These are phyloP conservation scores for Meta bourneti DNA, from an alignment of 2,888 invertebrate species.

Conservation along the genomic window DNA sequence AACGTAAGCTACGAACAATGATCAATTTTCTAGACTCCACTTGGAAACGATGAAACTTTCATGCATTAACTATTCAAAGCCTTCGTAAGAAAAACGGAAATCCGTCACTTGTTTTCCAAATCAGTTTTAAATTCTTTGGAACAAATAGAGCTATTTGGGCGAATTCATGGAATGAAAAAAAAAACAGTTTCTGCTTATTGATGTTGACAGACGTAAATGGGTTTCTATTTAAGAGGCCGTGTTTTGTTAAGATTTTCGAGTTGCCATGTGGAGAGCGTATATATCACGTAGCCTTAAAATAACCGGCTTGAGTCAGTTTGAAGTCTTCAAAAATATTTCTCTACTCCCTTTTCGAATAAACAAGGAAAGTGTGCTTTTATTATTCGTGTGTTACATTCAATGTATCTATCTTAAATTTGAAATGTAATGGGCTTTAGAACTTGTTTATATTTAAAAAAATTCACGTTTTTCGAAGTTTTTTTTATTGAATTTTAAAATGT, in stretches of 20 bases:
- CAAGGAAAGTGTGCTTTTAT: no score
- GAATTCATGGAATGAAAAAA: constrained; percentile 15
- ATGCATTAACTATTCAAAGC: no score
- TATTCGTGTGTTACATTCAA: no score
- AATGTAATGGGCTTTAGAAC: no score
- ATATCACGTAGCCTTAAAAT: constrained; percentile 57
- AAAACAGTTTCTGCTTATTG: constrained; percentile 13
- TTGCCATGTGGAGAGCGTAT: constrained; percentile 53
- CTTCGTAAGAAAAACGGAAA: background rate
- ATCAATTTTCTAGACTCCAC: no score
- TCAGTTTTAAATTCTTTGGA: background rate
- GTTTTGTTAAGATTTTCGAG: constrained; percentile 56
- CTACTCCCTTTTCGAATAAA: background rate
- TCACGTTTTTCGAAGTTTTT: no score
- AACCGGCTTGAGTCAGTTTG: constrained; percentile 59
- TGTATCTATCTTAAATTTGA: no score
- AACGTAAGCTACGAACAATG: no score
- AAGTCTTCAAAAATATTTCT: constrained; percentile 21
- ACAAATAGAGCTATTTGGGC: background rate
- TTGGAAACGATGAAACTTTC: no score
- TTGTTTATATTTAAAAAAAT: no score
- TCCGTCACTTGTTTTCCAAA: background rate
- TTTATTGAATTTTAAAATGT: no score
- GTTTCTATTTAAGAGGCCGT: constrained; percentile 19
- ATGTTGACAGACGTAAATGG: constrained; percentile 50